Evolutionary conservation across 2,797 vertebrate species (phyloP).

Genomic region (Cossypha polioptera): DNA sequence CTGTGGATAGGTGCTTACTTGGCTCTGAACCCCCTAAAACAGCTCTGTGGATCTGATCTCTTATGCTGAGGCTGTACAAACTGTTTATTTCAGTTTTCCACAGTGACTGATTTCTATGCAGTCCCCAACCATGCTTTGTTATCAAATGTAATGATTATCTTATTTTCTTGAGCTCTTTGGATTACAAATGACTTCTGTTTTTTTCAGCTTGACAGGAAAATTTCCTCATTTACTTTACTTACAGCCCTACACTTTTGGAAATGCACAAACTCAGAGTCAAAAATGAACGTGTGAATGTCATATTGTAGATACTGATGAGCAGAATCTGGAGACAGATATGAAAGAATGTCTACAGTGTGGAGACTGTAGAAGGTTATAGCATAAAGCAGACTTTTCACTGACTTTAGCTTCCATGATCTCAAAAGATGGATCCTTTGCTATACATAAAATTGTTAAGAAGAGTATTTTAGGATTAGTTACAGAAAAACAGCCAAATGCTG

Average conservation of each 20-base stretch:
- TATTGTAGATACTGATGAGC: background rate
- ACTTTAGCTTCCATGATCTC: background rate
- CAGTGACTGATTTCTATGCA: background rate
- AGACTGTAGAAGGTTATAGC: background rate
- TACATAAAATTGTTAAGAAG: background rate
- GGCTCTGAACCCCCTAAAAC: background rate
- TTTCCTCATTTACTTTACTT: background rate
- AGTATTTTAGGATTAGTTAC: background rate
- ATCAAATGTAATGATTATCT: background rate
- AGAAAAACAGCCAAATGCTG: background rate
- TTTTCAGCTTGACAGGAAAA: background rate
- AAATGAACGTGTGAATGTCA: fast-evolving
- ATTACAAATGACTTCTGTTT: background rate
- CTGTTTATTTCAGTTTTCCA: background rate
- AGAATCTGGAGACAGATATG: background rate
- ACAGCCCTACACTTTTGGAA: background rate
- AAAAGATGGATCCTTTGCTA: background rate
- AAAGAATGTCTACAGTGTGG: background rate
- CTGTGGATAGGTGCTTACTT: background rate
- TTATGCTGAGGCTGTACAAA: background rate
- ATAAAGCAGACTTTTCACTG: background rate
- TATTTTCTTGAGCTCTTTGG: background rate
- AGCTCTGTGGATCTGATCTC: background rate
- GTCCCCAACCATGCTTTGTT: background rate
- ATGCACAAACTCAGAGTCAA: background rate